Evolutionary conservation across 2,888 invertebrate species (phyloP).

Genomic region (Aspidiotus destructor): DNA sequence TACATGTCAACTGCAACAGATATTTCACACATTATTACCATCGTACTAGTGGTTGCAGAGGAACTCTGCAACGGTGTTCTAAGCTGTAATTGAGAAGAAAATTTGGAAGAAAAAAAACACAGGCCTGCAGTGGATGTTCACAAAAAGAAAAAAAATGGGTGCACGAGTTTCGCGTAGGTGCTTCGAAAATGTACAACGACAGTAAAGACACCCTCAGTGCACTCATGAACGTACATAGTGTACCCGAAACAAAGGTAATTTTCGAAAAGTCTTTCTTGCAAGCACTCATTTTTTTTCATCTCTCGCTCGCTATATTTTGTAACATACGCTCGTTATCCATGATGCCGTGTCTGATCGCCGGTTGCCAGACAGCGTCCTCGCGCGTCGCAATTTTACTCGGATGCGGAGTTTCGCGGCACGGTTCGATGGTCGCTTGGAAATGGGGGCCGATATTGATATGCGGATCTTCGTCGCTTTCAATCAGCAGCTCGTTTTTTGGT

Average conservation of each 20-base stretch:
- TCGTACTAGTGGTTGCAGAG: no score
- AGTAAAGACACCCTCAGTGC: neutral
- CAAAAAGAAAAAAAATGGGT: no score
- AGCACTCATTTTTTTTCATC: no score
- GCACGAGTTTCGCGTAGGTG: no score
- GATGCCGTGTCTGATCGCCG: conserved; percentile 59
- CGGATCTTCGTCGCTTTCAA: conserved; percentile 50
- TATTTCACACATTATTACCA: conserved; percentile 2
- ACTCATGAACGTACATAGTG: conserved; percentile 16
- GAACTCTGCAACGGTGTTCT: no score
- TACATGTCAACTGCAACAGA: conserved; percentile 70
- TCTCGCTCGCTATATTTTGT: neutral
- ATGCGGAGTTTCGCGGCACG: conserved; percentile 22
- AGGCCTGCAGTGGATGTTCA: no score
- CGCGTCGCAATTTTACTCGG: conserved; percentile 23
- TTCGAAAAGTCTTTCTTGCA: no score
- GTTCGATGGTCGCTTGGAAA: conserved; percentile 53
- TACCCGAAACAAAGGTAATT: no score
- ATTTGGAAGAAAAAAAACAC: no score
- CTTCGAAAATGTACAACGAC: no score
- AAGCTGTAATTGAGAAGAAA: no score
- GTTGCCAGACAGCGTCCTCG: conserved; percentile 79
- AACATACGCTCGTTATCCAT: conserved; percentile 63
- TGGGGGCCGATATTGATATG: conserved; percentile 79
- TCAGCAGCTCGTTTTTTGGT: conserved; percentile 41